Evolutionary conservation across 2,797 vertebrate genomes (phyloP), one percentile per base, ranked within the genome.

Genomic region (Rhabdomys pumilio): DNA sequence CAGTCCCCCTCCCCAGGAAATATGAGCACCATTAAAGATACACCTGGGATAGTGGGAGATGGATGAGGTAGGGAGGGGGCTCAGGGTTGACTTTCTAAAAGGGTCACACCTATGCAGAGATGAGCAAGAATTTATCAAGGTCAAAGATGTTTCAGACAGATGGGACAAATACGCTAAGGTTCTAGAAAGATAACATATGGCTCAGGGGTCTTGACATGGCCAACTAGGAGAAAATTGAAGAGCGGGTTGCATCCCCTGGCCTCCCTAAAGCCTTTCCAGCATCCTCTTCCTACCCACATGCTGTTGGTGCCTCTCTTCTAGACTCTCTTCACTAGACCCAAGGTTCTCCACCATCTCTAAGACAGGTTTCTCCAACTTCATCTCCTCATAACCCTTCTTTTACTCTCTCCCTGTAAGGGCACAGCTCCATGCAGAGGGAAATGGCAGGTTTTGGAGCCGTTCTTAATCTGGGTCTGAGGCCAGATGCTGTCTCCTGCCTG

Each of bases 1-100:
- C 26, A 14, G 79, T 19, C 20, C 47, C 47, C 8, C 8, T 11
- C 50, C 29, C 8, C 4, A 6, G 38, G 11, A 85, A n/a, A 29
- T 13, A 24, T 6, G 50, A 8, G 24, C 2, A 13, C 0, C 3
- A 34, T n/a, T 73, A 38, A 81, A 77, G 67, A 22, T 2, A 67
- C n/a, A 44, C 69, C 69, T 19, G 53, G 15, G 22, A 41, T 15
- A 47, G 14, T 34, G 75, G 53, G 63, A 77, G 14, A 55, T 31
- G 14, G 24, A 63, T 50, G 38, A 90, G 75, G n/a, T 4, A 55
- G 44, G 22, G 47, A 67, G 38, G 20, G n/a, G n/a, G 11, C 4
- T 93, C 50, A 75, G 14, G 80, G 53, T 50, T 7, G 11, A 76
- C 47, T 93, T 93, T 55, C 31, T n/a, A 34, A 57, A 95, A 87